Conservation (phyloP, 1,140 invertebrate genomes). For the Hylyphantes graminicola region DNA sequence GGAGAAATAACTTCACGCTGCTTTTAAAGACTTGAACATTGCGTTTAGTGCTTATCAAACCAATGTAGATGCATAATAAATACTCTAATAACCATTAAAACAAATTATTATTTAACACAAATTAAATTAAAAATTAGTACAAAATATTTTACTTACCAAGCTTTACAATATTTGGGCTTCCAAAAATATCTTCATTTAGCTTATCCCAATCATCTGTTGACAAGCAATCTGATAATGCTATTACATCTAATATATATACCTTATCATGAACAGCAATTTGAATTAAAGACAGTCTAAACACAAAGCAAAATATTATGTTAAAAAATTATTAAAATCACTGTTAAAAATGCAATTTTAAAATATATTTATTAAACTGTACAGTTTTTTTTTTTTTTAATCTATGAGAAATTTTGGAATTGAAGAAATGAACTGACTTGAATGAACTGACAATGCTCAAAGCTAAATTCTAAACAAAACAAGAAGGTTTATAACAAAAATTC, state of each 20-base stretch:
- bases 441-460: too few species aligned
- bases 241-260: slow-evolving; percentile 50
- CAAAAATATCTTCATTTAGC: slow-evolving; percentile 36
- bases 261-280: slow-evolving; percentile 45
- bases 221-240: slow-evolving; percentile 35
- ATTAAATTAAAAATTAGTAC: background rate
- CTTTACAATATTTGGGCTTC: slow-evolving; percentile 41
- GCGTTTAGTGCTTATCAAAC: too few species aligned
- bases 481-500: too few species aligned
- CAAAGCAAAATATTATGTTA: background rate
- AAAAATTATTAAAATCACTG: background rate
- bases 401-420: too few species aligned
- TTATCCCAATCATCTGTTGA: slow-evolving; percentile 26
- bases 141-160: slow-evolving; percentile 25
- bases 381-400: too few species aligned
- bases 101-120: background rate
- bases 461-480: too few species aligned
- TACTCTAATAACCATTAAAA: background rate
- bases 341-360: background rate
- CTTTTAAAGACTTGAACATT: too few species aligned
- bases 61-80: background rate
- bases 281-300: slow-evolving; percentile 29
- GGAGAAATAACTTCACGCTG: too few species aligned
- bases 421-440: too few species aligned
- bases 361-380: background rate